Percentiles rank a stretch among this genome's conserved stretches.
These are phyloP conservation scores for Sinocyclocheilus grahami DNA, from an alignment of 2,113 vertebrate species.

Conservation along the genomic window DNA sequence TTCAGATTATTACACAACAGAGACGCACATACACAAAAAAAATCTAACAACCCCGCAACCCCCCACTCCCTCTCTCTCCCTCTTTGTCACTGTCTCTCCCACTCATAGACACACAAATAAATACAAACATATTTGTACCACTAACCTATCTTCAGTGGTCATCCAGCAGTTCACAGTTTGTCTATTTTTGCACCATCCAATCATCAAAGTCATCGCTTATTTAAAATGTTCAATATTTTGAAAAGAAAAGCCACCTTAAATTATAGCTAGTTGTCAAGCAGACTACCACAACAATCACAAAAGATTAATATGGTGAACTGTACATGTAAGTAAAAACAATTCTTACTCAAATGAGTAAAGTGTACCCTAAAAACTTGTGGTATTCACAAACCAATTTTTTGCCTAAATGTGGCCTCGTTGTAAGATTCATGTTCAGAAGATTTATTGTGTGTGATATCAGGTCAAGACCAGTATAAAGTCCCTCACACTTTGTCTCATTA, in stretches of 20 bases:
- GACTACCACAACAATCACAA: background rate
- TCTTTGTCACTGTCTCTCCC: background rate
- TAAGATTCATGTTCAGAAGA: background rate
- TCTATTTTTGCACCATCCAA: background rate
- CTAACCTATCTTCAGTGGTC: background rate
- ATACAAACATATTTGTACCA: background rate
- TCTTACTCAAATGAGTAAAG: background rate
- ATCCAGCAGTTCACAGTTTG: background rate
- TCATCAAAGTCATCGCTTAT: background rate
- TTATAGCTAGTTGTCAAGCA: background rate
- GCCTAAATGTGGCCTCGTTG: background rate
- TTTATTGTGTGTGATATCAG: conserved; percentile 24
- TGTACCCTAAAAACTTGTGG: background rate
- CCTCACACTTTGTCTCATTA: conserved; percentile 30
- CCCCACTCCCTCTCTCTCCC: background rate
- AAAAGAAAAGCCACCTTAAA: background rate
- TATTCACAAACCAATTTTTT: background rate
- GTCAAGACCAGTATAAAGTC: conserved; percentile 20
- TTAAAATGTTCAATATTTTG: background rate
- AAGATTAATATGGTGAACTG: background rate
- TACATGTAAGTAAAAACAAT: background rate
- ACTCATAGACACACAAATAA: background rate
- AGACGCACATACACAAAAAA: background rate
- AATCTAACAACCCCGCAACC: background rate
- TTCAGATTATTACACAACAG: conserved; percentile 15